phyloP scores from a whole-genome alignment of 1,140 invertebrate genomes.

The Colletes gigas region DNA sequence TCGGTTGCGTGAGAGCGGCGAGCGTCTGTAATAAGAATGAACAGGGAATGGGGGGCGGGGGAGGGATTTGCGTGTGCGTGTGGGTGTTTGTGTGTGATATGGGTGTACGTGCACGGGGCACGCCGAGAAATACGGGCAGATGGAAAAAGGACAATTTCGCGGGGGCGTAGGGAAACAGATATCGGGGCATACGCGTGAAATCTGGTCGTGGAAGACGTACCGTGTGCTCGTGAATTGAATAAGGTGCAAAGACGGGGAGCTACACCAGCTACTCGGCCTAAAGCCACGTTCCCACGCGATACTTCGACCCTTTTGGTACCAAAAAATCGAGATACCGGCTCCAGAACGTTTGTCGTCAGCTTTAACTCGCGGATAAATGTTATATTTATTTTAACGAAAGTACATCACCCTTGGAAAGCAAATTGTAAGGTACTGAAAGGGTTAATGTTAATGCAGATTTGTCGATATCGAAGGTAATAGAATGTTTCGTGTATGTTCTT shows the following conservation, averaged over 20 bases:
- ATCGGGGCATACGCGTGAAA: slow-evolving; percentile 47
- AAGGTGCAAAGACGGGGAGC: background rate
- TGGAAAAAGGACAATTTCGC: slow-evolving; percentile 35
- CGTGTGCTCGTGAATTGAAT: background rate
- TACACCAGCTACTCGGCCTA: background rate
- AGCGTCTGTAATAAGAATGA: slow-evolving; percentile 56
- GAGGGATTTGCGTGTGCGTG: background rate
- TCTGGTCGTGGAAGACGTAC: slow-evolving; percentile 20
- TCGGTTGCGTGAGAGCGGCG: slow-evolving; percentile 58
- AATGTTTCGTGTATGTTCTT: too few species aligned
- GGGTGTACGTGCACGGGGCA: slow-evolving; percentile 4
- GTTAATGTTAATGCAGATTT: too few species aligned
- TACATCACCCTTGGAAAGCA: too few species aligned
- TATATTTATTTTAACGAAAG: too few species aligned
- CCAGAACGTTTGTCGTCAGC: too few species aligned
- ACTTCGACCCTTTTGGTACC: too few species aligned
- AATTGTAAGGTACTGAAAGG: too few species aligned
- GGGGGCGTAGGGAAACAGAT: slow-evolving; percentile 32
- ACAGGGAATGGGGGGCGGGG: slow-evolving; percentile 6
- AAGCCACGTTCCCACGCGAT: too few species aligned
- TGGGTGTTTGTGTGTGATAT: slow-evolving; percentile 37
- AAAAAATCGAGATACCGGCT: too few species aligned
- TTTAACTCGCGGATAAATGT: too few species aligned
- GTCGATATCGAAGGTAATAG: too few species aligned
- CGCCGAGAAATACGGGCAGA: slow-evolving; percentile 27